Base-by-base conservation (phyloP, 2,113 vertebrate species). In the Gymnorhina tibicen region DNA sequence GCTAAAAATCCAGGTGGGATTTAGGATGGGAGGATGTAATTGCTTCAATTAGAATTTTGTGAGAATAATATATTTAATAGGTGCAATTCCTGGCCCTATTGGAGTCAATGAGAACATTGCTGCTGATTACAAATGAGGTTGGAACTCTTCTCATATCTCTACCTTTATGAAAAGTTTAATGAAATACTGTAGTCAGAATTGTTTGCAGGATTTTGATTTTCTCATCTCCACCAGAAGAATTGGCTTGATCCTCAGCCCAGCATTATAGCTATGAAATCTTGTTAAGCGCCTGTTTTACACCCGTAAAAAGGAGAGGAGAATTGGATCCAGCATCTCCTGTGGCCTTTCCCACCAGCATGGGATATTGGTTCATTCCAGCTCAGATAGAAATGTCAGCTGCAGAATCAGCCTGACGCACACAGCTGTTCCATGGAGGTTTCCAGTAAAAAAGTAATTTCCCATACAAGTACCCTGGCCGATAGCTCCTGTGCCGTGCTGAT, bases 1-100 rank as follows among this genome's bases (percentile, higher is more conserved):
- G 69, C 88, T 96, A 83, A 95, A 96, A 96, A 96, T 96, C 92
- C 95, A 97, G 89, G 86, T 96, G 96, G 95, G 95, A 96, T 96
- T 97, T 96, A 75, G 84, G 93, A 96, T 95, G 93, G 92, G 60
- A 89, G 86, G 94, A 96, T 96, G 83, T 96, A 97, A 96, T 91
- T 92, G 88, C 91, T 92, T 96, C 92, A 95, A 95, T 97, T 96
- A 96, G 96, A 97, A 96, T 96, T 96, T 96, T 94, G 86, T 94
- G 91, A 95, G 94, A 94, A 91, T 95, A 94, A 91, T 96, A 81
- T 92, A 94, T 93, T 96, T 97, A 95, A 94, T 96, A 86, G 96
- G 92, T 85, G 93, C 83, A 96, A 93, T 97, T 96, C 88, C 66
- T 94, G 66, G 79, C 80, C 88, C 85, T 83, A 20, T 21, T 88